Evolutionary conservation across 2,797 vertebrate genomes (phyloP).

Genomic region (Gouania willdenowi): DNA sequence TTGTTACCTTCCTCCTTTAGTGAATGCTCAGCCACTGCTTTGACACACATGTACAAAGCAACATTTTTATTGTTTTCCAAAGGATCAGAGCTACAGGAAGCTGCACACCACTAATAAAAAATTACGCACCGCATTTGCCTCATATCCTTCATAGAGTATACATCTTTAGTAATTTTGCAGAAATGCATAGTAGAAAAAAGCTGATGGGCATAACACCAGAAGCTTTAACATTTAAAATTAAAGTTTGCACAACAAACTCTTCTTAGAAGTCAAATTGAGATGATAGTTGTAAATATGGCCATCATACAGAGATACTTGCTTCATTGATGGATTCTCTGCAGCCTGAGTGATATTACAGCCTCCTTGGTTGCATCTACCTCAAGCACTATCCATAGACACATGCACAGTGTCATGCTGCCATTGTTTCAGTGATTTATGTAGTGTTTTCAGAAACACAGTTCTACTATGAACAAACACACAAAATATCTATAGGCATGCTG

Average conservation of each 20-base stretch:
- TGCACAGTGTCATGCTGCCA: conserved; percentile 5
- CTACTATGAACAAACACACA: background rate
- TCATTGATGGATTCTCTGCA: no score
- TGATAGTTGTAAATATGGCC: no score
- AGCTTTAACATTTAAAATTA: background rate
- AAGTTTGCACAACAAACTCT: background rate
- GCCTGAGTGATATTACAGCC: conserved; percentile 25
- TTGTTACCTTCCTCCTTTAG: conserved; percentile 53
- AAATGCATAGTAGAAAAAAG: conserved; percentile 4
- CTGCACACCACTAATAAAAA: conserved; percentile 41
- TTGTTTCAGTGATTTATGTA: conserved; percentile 29
- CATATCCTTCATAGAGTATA: conserved; percentile 23
- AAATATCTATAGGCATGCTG: conserved; percentile 20
- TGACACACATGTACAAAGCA: conserved; percentile 29
- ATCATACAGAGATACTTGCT: no score
- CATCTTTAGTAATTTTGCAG: conserved; percentile 21
- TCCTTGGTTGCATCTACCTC: background rate
- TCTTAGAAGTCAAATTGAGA: no score
- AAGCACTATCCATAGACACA: conserved; percentile 4
- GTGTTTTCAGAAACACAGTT: conserved; percentile 16
- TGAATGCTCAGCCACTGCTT: conserved; percentile 53
- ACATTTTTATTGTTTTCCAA: conserved; percentile 36
- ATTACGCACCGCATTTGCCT: conserved; percentile 50
- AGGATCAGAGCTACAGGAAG: conserved; percentile 18
- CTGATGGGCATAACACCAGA: no score